Conservation (phyloP, 2,797 vertebrate species). For the Ctenopoma kingsleyae region DNA sequence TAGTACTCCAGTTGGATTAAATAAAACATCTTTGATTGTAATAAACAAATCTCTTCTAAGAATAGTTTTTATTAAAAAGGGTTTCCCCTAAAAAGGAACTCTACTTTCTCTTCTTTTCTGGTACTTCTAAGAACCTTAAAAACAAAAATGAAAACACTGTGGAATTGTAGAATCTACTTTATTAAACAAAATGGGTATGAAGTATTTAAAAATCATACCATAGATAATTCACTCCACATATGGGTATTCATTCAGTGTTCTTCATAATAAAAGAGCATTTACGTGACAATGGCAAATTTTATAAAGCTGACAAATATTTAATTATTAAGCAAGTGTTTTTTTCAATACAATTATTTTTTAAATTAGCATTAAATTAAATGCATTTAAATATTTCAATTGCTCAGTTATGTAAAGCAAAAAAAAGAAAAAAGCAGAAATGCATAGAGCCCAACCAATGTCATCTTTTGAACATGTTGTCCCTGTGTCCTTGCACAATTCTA, state of each 20-base stretch:
- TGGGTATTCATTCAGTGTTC: not conserved
- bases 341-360: too few species aligned
- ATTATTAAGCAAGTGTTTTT: not conserved
- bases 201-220: not conserved
- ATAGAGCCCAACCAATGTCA: slow-evolving; percentile 38
- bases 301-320: not conserved
- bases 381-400: slow-evolving; percentile 6
- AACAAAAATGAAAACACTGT: not conserved
- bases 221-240: not conserved
- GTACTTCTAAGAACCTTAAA: not conserved
- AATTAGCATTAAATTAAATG: not conserved
- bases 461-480: slow-evolving; percentile 36
- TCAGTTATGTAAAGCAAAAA: slow-evolving; percentile 3
- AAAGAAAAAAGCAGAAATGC: slow-evolving; percentile 16
- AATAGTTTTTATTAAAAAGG: not conserved
- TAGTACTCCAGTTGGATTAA: not conserved
- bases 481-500: slow-evolving; percentile 65
- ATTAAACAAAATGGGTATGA: not conserved
- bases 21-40: not conserved
- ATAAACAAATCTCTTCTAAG: not conserved
- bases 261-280: not conserved
- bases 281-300: not conserved
- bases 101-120: not conserved
- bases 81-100: not conserved
- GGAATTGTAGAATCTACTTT: not conserved